Evolutionary conservation across 1,140 invertebrate genomes (phyloP).

Genomic region (Elysia chlorotica): DNA sequence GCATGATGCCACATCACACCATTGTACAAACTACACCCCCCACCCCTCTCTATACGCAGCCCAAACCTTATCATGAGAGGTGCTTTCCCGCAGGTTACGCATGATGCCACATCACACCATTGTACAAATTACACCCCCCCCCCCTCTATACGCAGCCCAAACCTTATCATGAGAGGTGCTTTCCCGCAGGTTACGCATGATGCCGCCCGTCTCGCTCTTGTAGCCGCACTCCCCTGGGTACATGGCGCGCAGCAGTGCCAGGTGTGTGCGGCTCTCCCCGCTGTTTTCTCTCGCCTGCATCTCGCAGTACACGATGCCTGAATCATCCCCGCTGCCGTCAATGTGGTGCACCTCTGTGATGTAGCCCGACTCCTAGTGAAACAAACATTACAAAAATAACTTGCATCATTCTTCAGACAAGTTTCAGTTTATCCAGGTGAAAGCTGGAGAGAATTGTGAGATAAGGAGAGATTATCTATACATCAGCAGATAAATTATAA

Average conservation of each 20-base stretch:
- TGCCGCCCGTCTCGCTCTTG: slow-evolving; percentile 82
- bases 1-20: no score
- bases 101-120: no score
- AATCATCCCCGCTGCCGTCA: slow-evolving; percentile 84
- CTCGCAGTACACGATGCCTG: slow-evolving; percentile 91
- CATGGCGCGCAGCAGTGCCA: slow-evolving; percentile 71
- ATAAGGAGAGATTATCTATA: no score
- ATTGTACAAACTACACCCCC: no score
- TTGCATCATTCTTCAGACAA: no score
- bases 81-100: no score
- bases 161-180: slow-evolving; percentile 83
- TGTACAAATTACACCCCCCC: no score
- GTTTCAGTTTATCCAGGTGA: no score
- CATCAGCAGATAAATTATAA: no score
- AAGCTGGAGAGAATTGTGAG: no score
- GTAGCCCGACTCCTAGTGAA: slow-evolving; percentile 74
- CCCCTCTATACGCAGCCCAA: neutral
- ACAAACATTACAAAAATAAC: neutral
- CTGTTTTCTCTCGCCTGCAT: slow-evolving; percentile 86
- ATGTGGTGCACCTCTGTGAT: slow-evolving; percentile 91
- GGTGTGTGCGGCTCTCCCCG: slow-evolving; percentile 71
- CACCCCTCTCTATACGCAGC: no score
- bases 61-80: no score
- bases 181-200: slow-evolving; percentile 81
- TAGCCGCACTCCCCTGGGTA: slow-evolving; percentile 84